phyloP scores from a whole-genome alignment of 2,797 vertebrate genomes.

The Anabas testudineus region DNA sequence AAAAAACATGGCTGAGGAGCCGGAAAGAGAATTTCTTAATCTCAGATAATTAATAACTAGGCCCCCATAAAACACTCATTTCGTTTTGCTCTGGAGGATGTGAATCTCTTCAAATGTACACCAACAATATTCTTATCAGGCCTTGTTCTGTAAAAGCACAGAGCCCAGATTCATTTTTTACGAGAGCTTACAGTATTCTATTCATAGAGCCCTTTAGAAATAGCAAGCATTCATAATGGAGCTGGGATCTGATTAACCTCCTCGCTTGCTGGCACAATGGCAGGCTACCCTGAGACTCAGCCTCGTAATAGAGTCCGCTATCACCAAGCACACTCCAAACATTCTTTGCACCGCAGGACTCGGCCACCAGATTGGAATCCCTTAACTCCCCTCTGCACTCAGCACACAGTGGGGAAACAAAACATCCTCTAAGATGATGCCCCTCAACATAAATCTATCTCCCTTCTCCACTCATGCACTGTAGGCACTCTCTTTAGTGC shows the following conservation, averaged over 20 bases:
- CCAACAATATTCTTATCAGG: constrained; percentile 72
- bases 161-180: constrained; percentile 67
- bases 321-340: constrained; percentile 80
- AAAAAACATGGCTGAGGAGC: constrained; percentile 58
- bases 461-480: constrained; percentile 63
- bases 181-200: constrained; percentile 79
- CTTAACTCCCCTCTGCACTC: constrained; percentile 79
- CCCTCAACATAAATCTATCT: constrained; percentile 82
- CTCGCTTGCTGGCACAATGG: constrained; percentile 76
- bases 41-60: constrained; percentile 81
- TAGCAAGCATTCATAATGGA: constrained; percentile 80
- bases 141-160: constrained; percentile 73
- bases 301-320: constrained; percentile 81
- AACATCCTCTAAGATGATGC: constrained; percentile 79
- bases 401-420: constrained; percentile 79
- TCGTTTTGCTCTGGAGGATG: constrained; percentile 68
- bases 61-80: constrained; percentile 70
- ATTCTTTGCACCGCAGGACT: constrained; percentile 79
- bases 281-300: constrained; percentile 81
- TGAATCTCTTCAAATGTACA: constrained; percentile 72
- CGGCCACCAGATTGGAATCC: constrained; percentile 81
- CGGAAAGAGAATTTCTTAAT: constrained; percentile 76
- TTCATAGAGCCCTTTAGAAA: constrained; percentile 82
- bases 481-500: constrained; percentile 56
- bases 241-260: constrained; percentile 84